Conservation (phyloP, 2,797 vertebrate genomes). For the Poecilia velifera region DNA sequence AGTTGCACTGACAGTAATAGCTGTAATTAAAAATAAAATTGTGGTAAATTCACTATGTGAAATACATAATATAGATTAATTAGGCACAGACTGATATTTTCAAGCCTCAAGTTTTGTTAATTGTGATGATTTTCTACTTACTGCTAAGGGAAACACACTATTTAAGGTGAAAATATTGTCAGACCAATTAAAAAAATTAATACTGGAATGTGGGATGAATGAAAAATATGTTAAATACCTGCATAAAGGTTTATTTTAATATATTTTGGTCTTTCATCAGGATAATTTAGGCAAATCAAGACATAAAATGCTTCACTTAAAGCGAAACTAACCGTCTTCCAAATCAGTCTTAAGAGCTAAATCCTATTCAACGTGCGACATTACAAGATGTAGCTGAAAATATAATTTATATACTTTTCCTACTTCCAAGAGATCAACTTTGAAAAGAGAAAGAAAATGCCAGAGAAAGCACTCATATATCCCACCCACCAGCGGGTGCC, state of each 20-base stretch:
- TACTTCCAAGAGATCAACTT: neutral
- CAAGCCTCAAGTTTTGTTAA: neutral
- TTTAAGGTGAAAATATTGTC: neutral
- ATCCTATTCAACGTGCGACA: neutral
- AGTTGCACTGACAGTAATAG: neutral
- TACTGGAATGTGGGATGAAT: neutral
- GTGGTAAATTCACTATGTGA: neutral
- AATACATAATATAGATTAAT: neutral
- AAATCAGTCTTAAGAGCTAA: neutral
- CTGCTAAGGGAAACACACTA: neutral
- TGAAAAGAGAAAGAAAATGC: neutral
- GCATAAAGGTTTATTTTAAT: neutral
- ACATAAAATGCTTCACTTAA: neutral
- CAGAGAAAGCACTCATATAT: neutral
- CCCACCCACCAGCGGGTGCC: neutral
- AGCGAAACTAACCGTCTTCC: neutral
- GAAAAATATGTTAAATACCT: neutral
- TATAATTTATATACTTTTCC: neutral
- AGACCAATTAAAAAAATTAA: neutral
- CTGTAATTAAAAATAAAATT: neutral
- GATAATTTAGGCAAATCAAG: neutral
- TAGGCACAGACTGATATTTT: neutral
- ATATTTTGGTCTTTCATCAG: neutral
- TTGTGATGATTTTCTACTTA: neutral
- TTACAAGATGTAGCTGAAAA: too few relatives aligned